phyloP scores from a whole-genome alignment of 2,797 vertebrate genomes.

The Buceros bicornis region DNA sequence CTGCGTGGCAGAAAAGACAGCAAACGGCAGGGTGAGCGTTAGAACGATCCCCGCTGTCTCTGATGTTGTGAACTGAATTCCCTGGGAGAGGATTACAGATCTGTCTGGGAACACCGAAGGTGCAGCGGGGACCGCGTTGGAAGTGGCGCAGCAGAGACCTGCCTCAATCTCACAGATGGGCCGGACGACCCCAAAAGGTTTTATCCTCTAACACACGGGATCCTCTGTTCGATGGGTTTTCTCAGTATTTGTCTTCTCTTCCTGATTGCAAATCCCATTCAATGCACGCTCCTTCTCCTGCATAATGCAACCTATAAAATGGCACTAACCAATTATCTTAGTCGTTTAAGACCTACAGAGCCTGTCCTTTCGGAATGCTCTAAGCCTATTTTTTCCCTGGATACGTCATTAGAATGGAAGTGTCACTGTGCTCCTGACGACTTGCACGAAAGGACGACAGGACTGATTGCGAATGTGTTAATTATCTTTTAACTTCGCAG shows the following conservation, averaged over 20 bases:
- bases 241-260: not conserved
- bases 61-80: not conserved
- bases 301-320: constrained; percentile 21
- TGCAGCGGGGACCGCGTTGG: not conserved
- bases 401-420: constrained; percentile 28
- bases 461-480: constrained; percentile 16
- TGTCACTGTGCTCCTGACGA: not conserved
- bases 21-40: not conserved
- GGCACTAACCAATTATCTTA: constrained; percentile 24
- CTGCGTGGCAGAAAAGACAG: not conserved
- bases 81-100: not conserved
- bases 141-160: not conserved
- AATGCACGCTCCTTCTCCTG: not conserved
- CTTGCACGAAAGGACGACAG: not conserved
- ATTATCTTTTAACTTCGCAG: constrained; percentile 42
- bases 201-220: not conserved
- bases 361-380: not conserved
- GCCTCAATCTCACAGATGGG: not conserved
- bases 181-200: not conserved
- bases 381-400: constrained; percentile 16
- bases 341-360: constrained; percentile 23
- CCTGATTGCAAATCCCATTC: constrained; percentile 12
- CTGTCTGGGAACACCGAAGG: not conserved
- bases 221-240: not conserved
- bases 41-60: not conserved